phyloP scores from a whole-genome alignment of 2,113 vertebrate genomes.

The Plectropomus leopardus region DNA sequence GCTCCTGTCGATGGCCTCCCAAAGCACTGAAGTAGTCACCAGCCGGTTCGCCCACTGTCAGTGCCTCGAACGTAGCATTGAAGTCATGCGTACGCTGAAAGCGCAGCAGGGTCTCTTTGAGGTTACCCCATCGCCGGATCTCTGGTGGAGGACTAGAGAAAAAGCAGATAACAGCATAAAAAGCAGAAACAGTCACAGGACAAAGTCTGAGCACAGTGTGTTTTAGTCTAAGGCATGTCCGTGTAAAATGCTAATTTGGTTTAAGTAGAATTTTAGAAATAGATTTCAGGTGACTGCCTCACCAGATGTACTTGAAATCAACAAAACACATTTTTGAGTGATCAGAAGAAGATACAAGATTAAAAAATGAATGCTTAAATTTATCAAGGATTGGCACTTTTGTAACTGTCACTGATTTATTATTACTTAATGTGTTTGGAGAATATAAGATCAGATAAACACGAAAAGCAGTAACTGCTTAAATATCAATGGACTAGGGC shows the following conservation, averaged over 20 bases:
- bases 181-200: background rate
- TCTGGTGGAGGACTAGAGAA: constrained; percentile 86
- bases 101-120: constrained; percentile 90
- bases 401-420: background rate
- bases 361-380: background rate
- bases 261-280: background rate
- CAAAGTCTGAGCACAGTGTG: background rate
- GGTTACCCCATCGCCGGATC: constrained; percentile 91
- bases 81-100: constrained; percentile 91
- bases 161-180: background rate
- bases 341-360: background rate
- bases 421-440: background rate
- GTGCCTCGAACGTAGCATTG: constrained; percentile 88
- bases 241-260: background rate
- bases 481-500: background rate
- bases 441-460: background rate
- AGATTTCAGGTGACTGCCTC: background rate
- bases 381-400: background rate
- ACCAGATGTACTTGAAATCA: background rate
- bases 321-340: background rate
- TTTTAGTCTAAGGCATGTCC: background rate
- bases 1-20: constrained; percentile 88
- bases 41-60: constrained; percentile 90
- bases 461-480: background rate
- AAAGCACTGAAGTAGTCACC: constrained; percentile 88